These are phyloP conservation scores for Macrosiphum euphorbiae DNA, from an alignment of 2,888 invertebrate genomes.

Conservation along the genomic window DNA sequence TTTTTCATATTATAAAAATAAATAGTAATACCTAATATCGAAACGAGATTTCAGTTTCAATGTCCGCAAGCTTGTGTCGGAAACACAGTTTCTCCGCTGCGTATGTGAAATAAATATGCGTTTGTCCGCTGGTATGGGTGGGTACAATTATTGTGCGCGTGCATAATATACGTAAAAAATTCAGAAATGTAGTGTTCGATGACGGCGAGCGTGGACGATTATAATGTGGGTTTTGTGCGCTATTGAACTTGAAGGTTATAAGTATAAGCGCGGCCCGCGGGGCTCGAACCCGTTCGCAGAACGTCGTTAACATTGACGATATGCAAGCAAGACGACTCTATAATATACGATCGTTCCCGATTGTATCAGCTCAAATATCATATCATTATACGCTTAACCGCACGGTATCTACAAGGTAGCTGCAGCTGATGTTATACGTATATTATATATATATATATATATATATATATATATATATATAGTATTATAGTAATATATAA, in stretches of 20 bases:
- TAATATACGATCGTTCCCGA: neutral
- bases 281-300: conserved; percentile 21
- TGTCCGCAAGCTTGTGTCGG: neutral
- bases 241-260: conserved; percentile 63
- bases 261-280: neutral
- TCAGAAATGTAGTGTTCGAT: neutral
- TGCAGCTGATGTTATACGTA: neutral
- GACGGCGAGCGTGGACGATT: neutral
- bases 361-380: conserved; percentile 7
- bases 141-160: neutral
- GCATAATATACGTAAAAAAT: neutral
- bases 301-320: conserved; percentile 55
- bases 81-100: neutral
- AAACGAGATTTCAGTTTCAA: conserved; percentile 15
- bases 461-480: neutral
- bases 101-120: neutral
- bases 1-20: neutral
- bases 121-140: neutral
- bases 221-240: conserved; percentile 29
- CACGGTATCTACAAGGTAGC: conserved; percentile 20
- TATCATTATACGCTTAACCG: neutral
- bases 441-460: neutral
- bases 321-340: neutral
- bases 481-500: neutral
- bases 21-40: neutral